Evolutionary conservation across 2,797 vertebrate genomes (phyloP), one percentile per base, ranked within the genome.

Genomic region (Micrastur ruficollis): DNA sequence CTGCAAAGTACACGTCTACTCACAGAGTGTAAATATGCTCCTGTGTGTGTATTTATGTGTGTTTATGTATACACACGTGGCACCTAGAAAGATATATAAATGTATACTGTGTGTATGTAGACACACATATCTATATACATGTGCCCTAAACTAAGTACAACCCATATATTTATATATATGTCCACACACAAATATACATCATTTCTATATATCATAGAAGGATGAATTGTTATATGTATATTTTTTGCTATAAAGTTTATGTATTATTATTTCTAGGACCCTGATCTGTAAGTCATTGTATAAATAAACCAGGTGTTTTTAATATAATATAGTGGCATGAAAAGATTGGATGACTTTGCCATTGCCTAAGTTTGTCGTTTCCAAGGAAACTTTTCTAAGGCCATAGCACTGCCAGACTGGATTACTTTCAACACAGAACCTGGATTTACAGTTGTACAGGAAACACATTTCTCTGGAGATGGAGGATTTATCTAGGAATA

Each of bases 181-280:
- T 96, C 92, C 95, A 95, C 95, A 96, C 89, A 93, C 90, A 96
- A 97, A 92, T 97, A 98, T 95, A 93, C 98, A 95, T 97, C 95
- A 93, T 98, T 98, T 98, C 97, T 98, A 98, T 97, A 96, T 97
- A 94, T 91, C 92, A 97, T 93, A 98, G 97, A 98, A 97, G 97
- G 97, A 95, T 93, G 86, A 97, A 97, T 97, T 97, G 97, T 97
- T 98, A 98, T 98, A 98, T 98, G 98, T 98, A 98, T 98, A 98
- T 98, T 98, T 98, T 98, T 98, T 98, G 98, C 98, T 98, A 98
- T 98, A 96, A 97, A 98, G 81, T 97, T 98, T 97, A 98, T 98
- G 97, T 98, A 98, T 98, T 98, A 92, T 97, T 98, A 90, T 98
- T 98, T 98, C 97, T 97, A 96, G 97, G 93, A 95, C 86, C 74